A percentile compares a stretch with the other conserved stretches of the same genome.
Conservation (phyloP, 2,888 invertebrate genomes). For the Microctonus aethiopoides region DNA sequence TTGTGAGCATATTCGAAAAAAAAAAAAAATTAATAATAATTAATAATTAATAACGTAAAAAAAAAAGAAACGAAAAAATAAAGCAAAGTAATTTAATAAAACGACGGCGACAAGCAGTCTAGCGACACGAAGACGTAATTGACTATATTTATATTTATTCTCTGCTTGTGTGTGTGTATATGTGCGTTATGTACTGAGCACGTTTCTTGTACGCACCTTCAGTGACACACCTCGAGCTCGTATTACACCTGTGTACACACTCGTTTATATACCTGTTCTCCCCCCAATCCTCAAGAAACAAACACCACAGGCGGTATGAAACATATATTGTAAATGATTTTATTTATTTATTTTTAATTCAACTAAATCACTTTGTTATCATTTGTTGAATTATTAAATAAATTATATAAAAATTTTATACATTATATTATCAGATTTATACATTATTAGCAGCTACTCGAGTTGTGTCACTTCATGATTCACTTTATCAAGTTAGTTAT, state of each 20-base stretch:
- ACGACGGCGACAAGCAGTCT: slow-evolving; percentile 61
- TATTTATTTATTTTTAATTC: background rate
- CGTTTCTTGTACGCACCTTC: slow-evolving; percentile 29
- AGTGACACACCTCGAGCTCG: slow-evolving; percentile 38
- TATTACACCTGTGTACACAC: slow-evolving; percentile 44
- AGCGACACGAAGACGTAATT: slow-evolving; percentile 45
- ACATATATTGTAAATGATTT: background rate
- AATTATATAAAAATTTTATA: background rate
- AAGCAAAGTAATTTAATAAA: slow-evolving; percentile 49
- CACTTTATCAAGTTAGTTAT: background rate
- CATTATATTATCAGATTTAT: slow-evolving; percentile 1
- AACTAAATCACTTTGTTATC: background rate
- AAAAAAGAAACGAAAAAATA: slow-evolving; percentile 1
- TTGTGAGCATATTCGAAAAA: background rate
- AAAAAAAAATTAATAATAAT: slow-evolving; percentile 39
- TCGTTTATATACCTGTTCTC: background rate
- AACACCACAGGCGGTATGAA: background rate
- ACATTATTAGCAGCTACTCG: slow-evolving; percentile 5
- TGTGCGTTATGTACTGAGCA: slow-evolving; percentile 6
- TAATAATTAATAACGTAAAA: slow-evolving; percentile 11
- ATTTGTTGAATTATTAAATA: background rate
- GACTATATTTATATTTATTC: background rate
- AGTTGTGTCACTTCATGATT: slow-evolving; percentile 13
- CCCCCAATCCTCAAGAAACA: background rate
- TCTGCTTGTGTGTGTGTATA: slow-evolving; percentile 17